Conservation (phyloP, 64 coral and sea anemone species). For the Cladopsammia gracilis region DNA sequence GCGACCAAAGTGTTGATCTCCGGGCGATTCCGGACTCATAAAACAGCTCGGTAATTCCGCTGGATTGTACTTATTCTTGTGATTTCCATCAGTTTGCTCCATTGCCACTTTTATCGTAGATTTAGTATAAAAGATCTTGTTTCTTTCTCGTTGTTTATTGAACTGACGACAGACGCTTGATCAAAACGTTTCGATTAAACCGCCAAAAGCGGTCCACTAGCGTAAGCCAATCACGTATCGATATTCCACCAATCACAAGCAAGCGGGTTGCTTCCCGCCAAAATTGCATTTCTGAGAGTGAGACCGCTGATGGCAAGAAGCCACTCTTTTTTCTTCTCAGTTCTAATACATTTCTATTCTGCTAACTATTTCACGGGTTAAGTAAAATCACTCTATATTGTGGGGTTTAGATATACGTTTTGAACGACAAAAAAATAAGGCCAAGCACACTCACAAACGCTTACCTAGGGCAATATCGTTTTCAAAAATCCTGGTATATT, state of each 20-base stretch:
- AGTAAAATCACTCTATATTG: too few relatives aligned
- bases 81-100: constrained; percentile 11
- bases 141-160: not conserved
- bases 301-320: not conserved
- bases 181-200: constrained; percentile 46
- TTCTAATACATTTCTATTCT: too few relatives aligned
- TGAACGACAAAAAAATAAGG: too few relatives aligned
- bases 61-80: not conserved
- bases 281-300: not conserved
- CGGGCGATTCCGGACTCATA: constrained; percentile 49
- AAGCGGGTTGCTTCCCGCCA: not conserved
- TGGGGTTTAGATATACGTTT: too few relatives aligned
- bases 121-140: not conserved
- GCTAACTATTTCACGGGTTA: too few relatives aligned
- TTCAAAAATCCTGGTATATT: too few relatives aligned
- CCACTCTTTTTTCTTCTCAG: too few relatives aligned
- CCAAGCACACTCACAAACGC: too few relatives aligned
- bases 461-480: too few relatives aligned
- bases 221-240: constrained; percentile 50
- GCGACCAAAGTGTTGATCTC: constrained; percentile 50
- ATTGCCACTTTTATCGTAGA: constrained; percentile 2
- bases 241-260: not conserved
- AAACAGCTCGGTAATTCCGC: constrained; percentile 50
- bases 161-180: not conserved
- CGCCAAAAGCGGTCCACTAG: not conserved